Evolutionary conservation across 2,888 invertebrate genomes (phyloP), one percentile per base, ranked within the genome.

Genomic region (Pterobdella sp.): DNA sequence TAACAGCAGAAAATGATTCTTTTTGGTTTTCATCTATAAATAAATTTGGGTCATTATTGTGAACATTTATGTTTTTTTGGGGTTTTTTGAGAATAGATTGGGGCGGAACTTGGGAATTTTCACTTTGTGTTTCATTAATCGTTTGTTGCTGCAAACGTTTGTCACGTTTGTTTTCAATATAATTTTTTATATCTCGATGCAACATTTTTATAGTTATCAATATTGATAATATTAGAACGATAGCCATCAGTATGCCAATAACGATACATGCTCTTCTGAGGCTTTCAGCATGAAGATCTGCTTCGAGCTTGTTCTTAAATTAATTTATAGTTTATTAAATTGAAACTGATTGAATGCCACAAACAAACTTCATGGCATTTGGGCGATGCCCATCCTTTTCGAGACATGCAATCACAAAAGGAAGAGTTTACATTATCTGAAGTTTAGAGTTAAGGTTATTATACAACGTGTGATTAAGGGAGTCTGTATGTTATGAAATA

Each of bases 331-430:
- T n/a, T n/a, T n/a, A n/a, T n/a, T n/a, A n/a, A n/a, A n/a, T n/a
- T n/a, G n/a, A n/a, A n/a, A n/a, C n/a, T n/a, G n/a, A n/a, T n/a
- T n/a, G n/a, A n/a, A n/a, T n/a, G n/a, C n/a, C n/a, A n/a, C n/a
- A n/a, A n/a, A 52, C 70, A 34, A 26, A 56, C 70, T 22, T 70
- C 34, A 52, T 34, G 32, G 26, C 70, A 70, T 18, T 0, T 22
- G 0, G 70, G 70, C 4, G 70, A 52, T 18, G 70, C 52, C 70
- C 70, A 70, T 18, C 70, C 70, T 22, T 31, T 70, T 22, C 26
- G 0, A 10, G 34, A n/a, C 70, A 70, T 70, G 56, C 70, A 70
- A 32, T 22, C 22, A 56, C 70, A 70, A 56, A 37, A 35, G 32
- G 52, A 10, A 42, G n/a, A 34, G 1, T 56, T n/a, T 22, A 56